A percentile compares a stretch with the other conserved stretches of the same genome.
Conservation (phyloP, 1,140 invertebrate species). For the Pseudomyrmex flavicornis region DNA sequence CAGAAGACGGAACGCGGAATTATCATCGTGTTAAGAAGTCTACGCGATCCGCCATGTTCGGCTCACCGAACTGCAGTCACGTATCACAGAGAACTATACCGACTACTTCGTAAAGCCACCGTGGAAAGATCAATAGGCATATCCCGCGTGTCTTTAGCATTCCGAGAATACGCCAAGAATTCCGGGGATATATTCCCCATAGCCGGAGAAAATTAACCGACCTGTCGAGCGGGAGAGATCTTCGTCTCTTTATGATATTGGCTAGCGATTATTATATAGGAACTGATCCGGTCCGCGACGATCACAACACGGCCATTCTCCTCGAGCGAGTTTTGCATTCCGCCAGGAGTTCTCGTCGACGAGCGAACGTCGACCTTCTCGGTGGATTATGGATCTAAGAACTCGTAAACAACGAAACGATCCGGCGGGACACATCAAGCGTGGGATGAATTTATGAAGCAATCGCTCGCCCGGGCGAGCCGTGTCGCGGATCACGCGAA, state of each 20-base stretch:
- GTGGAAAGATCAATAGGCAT: slow-evolving; percentile 59
- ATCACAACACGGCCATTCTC: neutral
- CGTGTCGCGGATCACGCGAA: neutral
- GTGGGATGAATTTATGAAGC: slow-evolving; percentile 28
- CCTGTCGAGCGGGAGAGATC: neutral
- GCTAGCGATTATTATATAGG: slow-evolving; percentile 23
- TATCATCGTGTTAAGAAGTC: slow-evolving; percentile 37
- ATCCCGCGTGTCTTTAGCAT: slow-evolving; percentile 46
- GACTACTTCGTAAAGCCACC: slow-evolving; percentile 42
- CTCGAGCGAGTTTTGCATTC: slow-evolving; percentile 33
- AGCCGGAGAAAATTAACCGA: slow-evolving; percentile 35
- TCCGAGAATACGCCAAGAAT: slow-evolving; percentile 56
- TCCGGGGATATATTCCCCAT: slow-evolving; percentile 33
- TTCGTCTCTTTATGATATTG: slow-evolving; percentile 39
- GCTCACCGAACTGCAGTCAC: slow-evolving; percentile 27
- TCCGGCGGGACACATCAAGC: neutral
- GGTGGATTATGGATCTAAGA: slow-evolving; percentile 7
- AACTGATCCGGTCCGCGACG: neutral
- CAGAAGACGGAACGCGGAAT: slow-evolving; percentile 27
- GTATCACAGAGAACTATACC: slow-evolving; percentile 32
- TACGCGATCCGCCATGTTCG: slow-evolving; percentile 21
- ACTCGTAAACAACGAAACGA: slow-evolving; percentile 28
- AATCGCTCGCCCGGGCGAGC: neutral
- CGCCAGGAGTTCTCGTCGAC: neutral
- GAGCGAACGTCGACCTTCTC: neutral